Evolutionary conservation across 2,113 vertebrate genomes (phyloP).

Genomic region (Morphnarchus princeps): DNA sequence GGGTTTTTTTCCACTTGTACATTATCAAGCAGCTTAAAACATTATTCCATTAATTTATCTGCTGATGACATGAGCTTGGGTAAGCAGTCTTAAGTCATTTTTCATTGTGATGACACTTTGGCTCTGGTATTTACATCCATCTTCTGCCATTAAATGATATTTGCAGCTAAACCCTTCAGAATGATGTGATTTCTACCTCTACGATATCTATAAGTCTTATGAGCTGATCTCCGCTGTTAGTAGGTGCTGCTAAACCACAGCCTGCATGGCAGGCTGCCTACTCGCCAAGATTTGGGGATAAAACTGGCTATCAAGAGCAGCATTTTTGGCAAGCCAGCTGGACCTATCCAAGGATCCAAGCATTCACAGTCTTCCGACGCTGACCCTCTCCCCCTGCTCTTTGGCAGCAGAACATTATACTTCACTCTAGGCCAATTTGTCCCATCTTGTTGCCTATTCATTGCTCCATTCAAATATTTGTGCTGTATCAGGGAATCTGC

Average conservation of each 20-base stretch:
- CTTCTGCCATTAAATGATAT: neutral
- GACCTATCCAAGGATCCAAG: neutral
- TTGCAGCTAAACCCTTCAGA: neutral
- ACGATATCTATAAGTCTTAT: neutral
- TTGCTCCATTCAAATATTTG: neutral
- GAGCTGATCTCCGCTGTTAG: neutral
- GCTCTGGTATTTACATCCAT: neutral
- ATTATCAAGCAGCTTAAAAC: conserved; percentile 18
- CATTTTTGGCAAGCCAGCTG: neutral
- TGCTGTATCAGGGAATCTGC: neutral
- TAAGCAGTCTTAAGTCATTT: neutral
- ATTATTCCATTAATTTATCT: neutral
- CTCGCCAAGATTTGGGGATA: neutral
- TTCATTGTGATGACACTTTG: neutral
- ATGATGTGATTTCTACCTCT: neutral
- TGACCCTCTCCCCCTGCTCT: neutral
- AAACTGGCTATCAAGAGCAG: neutral
- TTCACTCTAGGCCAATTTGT: neutral
- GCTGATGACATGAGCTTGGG: neutral
- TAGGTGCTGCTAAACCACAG: neutral
- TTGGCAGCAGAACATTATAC: neutral
- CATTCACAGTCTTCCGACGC: neutral
- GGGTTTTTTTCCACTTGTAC: neutral
- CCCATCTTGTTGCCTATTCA: neutral
- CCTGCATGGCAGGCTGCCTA: neutral